A percentile compares a stretch with the other conserved stretches of the same genome.
Conservation (phyloP, 2,888 invertebrate genomes). For the Rhingia campestris region DNA sequence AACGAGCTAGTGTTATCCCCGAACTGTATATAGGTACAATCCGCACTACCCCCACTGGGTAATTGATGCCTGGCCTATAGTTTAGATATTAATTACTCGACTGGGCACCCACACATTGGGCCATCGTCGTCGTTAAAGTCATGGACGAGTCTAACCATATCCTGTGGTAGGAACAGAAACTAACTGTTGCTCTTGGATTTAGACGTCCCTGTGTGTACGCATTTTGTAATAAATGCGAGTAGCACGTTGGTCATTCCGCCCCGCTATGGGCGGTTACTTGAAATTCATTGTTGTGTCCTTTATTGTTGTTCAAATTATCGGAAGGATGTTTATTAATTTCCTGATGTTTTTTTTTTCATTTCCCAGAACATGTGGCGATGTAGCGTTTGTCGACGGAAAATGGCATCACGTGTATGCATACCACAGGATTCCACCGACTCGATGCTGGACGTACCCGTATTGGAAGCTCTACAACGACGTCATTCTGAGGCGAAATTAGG, state of each 20-base stretch:
- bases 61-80: conserved; percentile 59
- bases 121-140: neutral
- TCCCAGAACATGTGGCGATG: conserved; percentile 91
- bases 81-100: conserved; percentile 58
- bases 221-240: neutral
- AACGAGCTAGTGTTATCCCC: conserved; percentile 9
- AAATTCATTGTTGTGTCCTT: conserved; percentile 11
- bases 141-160: neutral
- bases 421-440: conserved; percentile 94
- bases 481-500: conserved; percentile 90
- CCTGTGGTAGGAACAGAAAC: neutral
- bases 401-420: conserved; percentile 89
- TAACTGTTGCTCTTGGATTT: conserved; percentile 38
- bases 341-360: neutral
- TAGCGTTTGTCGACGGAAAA: conserved; percentile 93
- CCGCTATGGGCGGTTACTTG: neutral
- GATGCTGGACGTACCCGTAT: conserved; percentile 89
- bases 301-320: conserved; percentile 19
- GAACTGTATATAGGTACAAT: too few relatives aligned
- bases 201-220: neutral
- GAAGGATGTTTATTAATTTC: conserved; percentile 44
- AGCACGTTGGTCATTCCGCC: conserved; percentile 4
- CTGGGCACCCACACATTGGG: conserved; percentile 16
- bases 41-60: conserved; percentile 7
- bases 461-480: conserved; percentile 90